phyloP scores from a whole-genome alignment of 1,140 invertebrate genomes.

The Aethina tumida region DNA sequence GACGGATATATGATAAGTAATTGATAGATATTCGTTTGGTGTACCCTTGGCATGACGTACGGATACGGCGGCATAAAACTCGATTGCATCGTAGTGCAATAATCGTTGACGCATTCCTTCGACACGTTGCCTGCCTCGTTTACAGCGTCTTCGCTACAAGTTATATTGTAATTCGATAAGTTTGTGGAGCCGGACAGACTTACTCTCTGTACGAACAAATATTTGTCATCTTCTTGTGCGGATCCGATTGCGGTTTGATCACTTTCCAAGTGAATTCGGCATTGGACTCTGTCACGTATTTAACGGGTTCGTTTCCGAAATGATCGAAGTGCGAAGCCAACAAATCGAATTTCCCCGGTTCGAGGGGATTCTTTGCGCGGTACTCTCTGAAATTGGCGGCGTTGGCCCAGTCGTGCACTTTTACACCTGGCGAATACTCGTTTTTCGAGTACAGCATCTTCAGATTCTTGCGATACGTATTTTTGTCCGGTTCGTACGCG shows the following conservation, averaged over 20 bases:
- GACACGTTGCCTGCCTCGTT: constrained; percentile 12
- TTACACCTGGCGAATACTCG: constrained; percentile 34
- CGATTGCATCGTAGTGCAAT: constrained; percentile 26
- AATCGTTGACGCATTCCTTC: constrained; percentile 13
- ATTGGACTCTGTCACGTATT: constrained; percentile 34
- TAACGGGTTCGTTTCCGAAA: constrained; percentile 33
- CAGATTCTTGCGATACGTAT: too few relatives aligned
- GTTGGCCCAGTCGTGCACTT: constrained; percentile 40
- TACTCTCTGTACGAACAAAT: constrained; percentile 19
- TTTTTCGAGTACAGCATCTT: constrained; percentile 43
- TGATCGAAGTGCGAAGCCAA: constrained; percentile 37
- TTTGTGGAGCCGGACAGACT: constrained; percentile 1
- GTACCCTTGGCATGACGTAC: constrained; percentile 24
- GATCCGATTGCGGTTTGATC: too few relatives aligned
- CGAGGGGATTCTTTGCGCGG: constrained; percentile 40
- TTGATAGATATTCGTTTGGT: background rate
- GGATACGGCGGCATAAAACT: constrained; percentile 24
- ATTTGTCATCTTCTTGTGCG: constrained; percentile 20
- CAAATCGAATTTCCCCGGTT: constrained; percentile 37
- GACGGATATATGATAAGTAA: constrained; percentile 1
- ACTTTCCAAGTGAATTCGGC: constrained; percentile 29
- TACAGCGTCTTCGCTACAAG: background rate
- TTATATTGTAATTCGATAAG: background rate
- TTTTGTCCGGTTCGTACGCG: too few relatives aligned
- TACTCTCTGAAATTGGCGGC: constrained; percentile 34